phyloP scores from a whole-genome alignment of 2,888 invertebrate genomes.

The Himalopsyche japonica region DNA sequence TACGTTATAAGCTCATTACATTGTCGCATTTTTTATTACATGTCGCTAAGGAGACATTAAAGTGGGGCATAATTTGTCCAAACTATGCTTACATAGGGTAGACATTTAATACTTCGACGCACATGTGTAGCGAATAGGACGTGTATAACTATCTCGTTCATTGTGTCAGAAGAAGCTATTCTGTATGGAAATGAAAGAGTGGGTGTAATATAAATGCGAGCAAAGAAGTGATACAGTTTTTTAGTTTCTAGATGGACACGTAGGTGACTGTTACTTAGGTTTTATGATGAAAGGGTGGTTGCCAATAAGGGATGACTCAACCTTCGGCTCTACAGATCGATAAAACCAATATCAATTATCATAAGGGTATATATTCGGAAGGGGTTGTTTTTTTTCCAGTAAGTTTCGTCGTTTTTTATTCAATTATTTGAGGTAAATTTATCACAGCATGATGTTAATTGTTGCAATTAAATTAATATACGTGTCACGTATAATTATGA shows the following conservation, averaged over 20 bases:
- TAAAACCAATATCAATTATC: conserved; percentile 39
- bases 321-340: conserved; percentile 20
- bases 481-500: too few species aligned
- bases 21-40: conserved; percentile 38
- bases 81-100: neutral
- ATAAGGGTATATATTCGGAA: conserved; percentile 6
- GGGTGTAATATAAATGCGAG: neutral
- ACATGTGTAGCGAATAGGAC: neutral
- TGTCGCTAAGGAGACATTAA: conserved; percentile 32
- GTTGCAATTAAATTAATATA: too few species aligned
- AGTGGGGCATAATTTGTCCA: conserved; percentile 36
- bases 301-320: conserved; percentile 28
- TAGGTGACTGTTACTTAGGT: neutral
- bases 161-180: neutral
- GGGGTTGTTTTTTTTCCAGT: neutral
- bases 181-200: neutral
- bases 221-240: neutral
- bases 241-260: neutral
- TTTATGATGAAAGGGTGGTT: neutral
- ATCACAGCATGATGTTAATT: too few species aligned
- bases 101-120: neutral
- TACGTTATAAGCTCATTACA: conserved; percentile 36
- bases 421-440: too few species aligned
- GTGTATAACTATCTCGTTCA: neutral
- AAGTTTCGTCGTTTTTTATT: too few species aligned